Percentiles rank a stretch among this genome's conserved stretches.
Conservation (phyloP, 2,888 invertebrate species). For the Apamea crenata region DNA sequence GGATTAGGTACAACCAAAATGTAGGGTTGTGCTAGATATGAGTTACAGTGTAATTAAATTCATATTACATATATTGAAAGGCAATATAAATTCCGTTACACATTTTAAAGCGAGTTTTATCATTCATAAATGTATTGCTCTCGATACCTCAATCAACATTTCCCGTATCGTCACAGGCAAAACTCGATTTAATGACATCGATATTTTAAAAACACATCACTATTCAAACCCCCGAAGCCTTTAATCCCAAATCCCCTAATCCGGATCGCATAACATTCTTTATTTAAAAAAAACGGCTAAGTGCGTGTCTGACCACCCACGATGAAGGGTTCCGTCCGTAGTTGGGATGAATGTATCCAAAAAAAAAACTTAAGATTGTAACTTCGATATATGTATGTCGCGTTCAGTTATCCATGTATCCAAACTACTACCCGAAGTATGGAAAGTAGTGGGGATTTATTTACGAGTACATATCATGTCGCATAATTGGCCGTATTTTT, state of each 20-base stretch:
- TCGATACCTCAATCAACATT: not conserved
- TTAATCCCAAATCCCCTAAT: slow-evolving; percentile 11
- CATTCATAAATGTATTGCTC: not conserved
- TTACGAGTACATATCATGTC: not conserved
- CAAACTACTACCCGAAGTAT: no score
- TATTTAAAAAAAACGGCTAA: slow-evolving; percentile 20
- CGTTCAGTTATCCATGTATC: not conserved
- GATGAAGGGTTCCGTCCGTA: not conserved
- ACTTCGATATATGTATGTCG: not conserved
- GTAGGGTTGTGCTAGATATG: not conserved
- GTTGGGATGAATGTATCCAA: not conserved
- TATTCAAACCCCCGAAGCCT: slow-evolving; percentile 12
- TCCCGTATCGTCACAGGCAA: not conserved
- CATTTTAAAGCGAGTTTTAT: slow-evolving; percentile 1
- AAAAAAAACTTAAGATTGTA: not conserved
- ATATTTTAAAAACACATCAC: slow-evolving; percentile 1
- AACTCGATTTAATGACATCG: not conserved
- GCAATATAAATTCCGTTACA: not conserved
- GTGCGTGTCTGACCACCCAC: not conserved
- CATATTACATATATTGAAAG: not conserved
- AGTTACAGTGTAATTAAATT: not conserved
- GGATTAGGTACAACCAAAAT: not conserved
- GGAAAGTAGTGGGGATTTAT: no score
- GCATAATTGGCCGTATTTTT: no score
- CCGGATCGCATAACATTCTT: slow-evolving; percentile 20